Evolutionary conservation across 2,888 invertebrate species (phyloP).

Genomic region (Steinernema carpocapsae): DNA sequence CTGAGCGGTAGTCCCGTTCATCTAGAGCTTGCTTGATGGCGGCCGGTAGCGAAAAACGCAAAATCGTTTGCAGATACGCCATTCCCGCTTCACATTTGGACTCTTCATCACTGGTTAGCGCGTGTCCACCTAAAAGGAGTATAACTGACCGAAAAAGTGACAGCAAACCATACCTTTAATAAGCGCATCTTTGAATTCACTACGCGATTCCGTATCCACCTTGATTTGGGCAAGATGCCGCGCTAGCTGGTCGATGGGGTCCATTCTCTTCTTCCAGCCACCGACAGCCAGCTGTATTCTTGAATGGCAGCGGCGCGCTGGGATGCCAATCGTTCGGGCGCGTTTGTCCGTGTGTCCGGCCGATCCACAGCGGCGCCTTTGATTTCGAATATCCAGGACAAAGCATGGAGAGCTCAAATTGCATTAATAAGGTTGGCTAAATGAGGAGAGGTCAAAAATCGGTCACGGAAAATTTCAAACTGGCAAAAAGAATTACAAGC

Average conservation of each 20-base stretch:
- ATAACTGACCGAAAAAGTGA: no score
- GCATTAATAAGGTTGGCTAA: no score
- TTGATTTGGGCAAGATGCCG: not conserved
- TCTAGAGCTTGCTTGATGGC: constrained; percentile 20
- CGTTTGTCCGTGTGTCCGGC: constrained; percentile 18
- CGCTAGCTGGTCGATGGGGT: not conserved
- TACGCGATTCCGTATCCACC: not conserved
- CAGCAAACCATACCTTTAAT: not conserved
- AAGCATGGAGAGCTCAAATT: not conserved
- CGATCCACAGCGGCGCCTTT: not conserved
- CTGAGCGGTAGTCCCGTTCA: not conserved
- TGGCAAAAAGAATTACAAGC: no score
- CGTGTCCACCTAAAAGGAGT: no score
- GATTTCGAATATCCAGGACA: not conserved
- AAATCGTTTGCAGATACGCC: not conserved
- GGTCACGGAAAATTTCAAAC: no score
- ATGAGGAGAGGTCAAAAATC: no score
- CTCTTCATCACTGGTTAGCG: no score
- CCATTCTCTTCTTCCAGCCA: not conserved
- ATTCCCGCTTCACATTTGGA: not conserved
- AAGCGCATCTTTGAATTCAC: not conserved
- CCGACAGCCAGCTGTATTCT: not conserved
- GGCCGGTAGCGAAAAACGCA: not conserved
- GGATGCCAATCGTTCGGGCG: not conserved
- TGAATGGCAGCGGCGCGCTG: not conserved